A percentile compares a stretch with the other conserved stretches of the same genome.
Conservation (phyloP, 1,140 invertebrate species). For the Copidosoma floridanum region DNA sequence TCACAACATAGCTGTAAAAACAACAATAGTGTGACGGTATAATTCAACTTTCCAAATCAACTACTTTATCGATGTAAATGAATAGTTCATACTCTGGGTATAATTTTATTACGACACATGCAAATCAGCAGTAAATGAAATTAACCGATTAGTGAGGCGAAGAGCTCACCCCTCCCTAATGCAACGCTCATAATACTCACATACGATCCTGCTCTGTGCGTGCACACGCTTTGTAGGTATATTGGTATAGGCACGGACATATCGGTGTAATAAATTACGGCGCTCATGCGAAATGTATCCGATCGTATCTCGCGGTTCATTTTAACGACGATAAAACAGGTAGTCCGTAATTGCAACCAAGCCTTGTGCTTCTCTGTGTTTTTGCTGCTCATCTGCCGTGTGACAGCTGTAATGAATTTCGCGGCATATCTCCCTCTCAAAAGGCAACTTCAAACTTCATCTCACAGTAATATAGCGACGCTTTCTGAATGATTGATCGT, state of each 20-base stretch:
- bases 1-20: too few relatives aligned
- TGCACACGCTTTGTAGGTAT: neutral
- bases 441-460: neutral
- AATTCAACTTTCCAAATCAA: too few relatives aligned
- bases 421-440: neutral
- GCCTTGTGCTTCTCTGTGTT: too few relatives aligned
- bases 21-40: too few relatives aligned
- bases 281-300: constrained; percentile 5
- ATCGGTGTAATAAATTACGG: constrained; percentile 16
- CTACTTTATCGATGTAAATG: too few relatives aligned
- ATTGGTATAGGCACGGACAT: neutral
- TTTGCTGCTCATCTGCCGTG: neutral
- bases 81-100: too few relatives aligned
- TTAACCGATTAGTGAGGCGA: too few relatives aligned
- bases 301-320: neutral
- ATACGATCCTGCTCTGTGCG: neutral
- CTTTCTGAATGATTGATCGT: constrained; percentile 13
- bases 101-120: too few relatives aligned
- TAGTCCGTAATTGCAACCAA: neutral
- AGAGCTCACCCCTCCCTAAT: too few relatives aligned
- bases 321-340: constrained; percentile 8
- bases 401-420: constrained; percentile 9
- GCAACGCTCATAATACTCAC: constrained; percentile 1
- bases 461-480: too few relatives aligned
- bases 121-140: too few relatives aligned